These are phyloP conservation scores for Lepus townsendii DNA, from an alignment of 2,797 vertebrate species.

Conservation along the genomic window DNA sequence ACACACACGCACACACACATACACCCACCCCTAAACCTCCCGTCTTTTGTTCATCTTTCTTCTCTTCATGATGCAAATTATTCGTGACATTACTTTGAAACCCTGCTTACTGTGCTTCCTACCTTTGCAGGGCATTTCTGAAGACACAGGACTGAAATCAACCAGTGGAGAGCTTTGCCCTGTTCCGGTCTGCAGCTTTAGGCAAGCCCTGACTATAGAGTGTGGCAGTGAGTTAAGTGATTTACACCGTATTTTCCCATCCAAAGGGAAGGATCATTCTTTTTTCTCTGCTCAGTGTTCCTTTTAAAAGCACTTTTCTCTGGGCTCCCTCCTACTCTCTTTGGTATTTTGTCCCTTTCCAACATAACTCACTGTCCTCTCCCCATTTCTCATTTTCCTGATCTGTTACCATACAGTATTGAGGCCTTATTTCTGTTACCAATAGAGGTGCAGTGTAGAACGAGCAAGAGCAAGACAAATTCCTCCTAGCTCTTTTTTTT, in stretches of 20 bases:
- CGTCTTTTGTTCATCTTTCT: neutral
- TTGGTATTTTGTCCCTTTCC: neutral
- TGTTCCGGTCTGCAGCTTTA: fast-evolving
- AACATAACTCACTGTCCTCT: neutral
- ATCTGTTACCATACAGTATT: neutral
- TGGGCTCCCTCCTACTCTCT: neutral
- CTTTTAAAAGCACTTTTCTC: constrained; percentile 52
- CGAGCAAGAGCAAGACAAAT: neutral
- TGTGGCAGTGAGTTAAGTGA: fast-evolving
- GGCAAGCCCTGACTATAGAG: neutral
- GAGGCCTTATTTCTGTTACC: neutral
- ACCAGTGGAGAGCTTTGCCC: neutral
- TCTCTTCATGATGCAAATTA: neutral
- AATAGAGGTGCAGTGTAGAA: neutral
- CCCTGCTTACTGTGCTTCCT: neutral
- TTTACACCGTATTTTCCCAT: neutral
- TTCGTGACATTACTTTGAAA: neutral
- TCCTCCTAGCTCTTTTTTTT: neutral
- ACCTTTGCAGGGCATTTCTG: neutral
- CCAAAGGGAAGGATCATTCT: neutral
- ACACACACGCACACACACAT: neutral
- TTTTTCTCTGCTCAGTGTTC: neutral
- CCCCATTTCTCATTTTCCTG: neutral
- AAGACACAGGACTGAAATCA: neutral
- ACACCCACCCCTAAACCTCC: neutral